Base-by-base conservation (phyloP, 2,797 vertebrate genomes). In the Sebastes nivosus region DNA sequence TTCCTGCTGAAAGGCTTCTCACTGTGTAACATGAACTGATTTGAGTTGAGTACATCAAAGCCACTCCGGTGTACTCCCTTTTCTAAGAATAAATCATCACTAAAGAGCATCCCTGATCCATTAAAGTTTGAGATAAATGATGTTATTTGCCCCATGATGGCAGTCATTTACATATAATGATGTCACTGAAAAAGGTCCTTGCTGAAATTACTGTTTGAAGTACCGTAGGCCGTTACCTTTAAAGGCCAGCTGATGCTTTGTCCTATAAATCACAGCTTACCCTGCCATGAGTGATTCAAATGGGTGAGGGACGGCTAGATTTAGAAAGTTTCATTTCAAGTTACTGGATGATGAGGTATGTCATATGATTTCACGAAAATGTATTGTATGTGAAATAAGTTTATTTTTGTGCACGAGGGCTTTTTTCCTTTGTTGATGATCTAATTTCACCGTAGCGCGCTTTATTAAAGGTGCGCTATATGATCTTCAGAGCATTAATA, bases 391-490 rank as follows among this genome's bases (percentile, higher is more conserved):
- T 22, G n/a, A 54, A 54, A 54, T 54, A 54, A n/a, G n/a, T 54
- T 54, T 54, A 3, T 54, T 54, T 52, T 18, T 54, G 20, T 54
- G 52, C 4, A 50, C 12, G 20, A 57, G 22, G 54, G 54, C 11
- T 6, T 57, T 57, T 55, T 54, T 54, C 52, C 52, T 54, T 54
- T n/a, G 20, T 22, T 54, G 52, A 54, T 54, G 50, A 52, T 50
- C 1, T 20, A 1, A 50, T 50, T 50, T 50, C 42, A 50, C 7
- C 42, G 0, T 20, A 50, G 42, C 3, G 0, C 0, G 7, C 42
- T 50, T 50, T 50, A 50, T 50, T 50, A 50, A 0, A 50, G 42
- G 42, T 50, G 42, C 42, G 1, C 42, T 50, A 8, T 46, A 18
- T 2, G 1, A 20, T 50, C 42, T 50, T 50, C 42, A 50, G 42